Conservation (phyloP, 2,797 vertebrate species). For the Cryptoprocta ferox region DNA sequence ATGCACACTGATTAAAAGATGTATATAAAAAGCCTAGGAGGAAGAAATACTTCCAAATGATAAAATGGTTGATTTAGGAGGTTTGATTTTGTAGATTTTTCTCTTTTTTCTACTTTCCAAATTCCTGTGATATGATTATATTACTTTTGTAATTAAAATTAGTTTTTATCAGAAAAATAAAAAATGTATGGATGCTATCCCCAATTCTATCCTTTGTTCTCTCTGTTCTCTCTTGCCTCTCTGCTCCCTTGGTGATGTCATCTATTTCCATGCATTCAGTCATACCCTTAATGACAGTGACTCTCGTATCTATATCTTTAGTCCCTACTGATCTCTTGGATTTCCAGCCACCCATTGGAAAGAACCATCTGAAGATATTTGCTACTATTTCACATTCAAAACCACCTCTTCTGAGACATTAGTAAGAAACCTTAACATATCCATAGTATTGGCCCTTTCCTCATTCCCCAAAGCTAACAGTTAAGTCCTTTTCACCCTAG, state of each 20-base stretch:
- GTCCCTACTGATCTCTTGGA: not conserved
- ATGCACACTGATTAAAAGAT: not conserved
- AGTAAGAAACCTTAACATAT: slow-evolving; percentile 6
- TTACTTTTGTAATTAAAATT: not conserved
- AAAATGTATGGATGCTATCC: not conserved
- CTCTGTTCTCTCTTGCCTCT: not conserved
- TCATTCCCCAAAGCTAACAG: not conserved
- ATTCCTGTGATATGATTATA: slow-evolving; percentile 7
- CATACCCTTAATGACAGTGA: slow-evolving; percentile 1
- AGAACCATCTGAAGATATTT: not conserved
- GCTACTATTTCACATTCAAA: not conserved
- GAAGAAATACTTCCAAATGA: slow-evolving; percentile 48
- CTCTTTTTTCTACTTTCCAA: not conserved
- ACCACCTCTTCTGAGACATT: not conserved
- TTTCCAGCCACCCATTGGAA: not conserved
- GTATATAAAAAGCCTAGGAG: not conserved
- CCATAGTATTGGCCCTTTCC: not conserved
- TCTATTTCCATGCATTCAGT: not conserved
- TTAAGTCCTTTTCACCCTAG: not conserved
- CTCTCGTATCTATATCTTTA: not conserved
- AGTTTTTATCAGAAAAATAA: not conserved
- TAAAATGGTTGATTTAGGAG: not conserved
- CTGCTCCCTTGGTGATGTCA: slow-evolving; percentile 1
- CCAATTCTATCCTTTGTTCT: not conserved
- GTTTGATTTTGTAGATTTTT: not conserved